phyloP scores from a whole-genome alignment of 1,140 invertebrate species.

The Eriosoma lanigerum region DNA sequence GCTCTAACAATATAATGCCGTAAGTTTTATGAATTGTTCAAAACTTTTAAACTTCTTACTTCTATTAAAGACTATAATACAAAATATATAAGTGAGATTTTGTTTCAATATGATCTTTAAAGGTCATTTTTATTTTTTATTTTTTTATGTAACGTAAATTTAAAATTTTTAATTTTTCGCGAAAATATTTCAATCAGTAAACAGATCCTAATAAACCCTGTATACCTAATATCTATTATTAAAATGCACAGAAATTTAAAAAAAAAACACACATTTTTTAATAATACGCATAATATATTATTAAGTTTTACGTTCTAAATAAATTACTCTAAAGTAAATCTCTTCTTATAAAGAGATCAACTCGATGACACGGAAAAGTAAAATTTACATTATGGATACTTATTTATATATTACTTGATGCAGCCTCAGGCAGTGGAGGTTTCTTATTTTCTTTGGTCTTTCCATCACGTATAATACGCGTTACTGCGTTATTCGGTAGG shows the following conservation, averaged over 20 bases:
- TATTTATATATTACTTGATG: background rate
- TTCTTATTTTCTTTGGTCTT: background rate
- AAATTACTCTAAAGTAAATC: background rate
- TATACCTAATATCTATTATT: too few relatives aligned
- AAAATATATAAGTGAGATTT: background rate
- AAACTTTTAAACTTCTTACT: conserved; percentile 16
- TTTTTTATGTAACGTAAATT: too few relatives aligned
- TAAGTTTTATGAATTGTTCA: conserved; percentile 12
- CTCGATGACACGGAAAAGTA: background rate
- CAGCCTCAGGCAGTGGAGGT: background rate
- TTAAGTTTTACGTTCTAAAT: background rate
- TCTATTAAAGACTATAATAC: background rate
- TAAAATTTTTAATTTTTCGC: too few relatives aligned
- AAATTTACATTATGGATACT: too few relatives aligned
- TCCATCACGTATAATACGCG: background rate
- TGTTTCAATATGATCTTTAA: background rate
- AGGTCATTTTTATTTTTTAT: too few relatives aligned
- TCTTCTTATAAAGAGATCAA: background rate
- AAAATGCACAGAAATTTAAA: too few relatives aligned
- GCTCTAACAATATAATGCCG: background rate
- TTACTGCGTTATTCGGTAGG: too few relatives aligned
- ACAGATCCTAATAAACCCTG: too few relatives aligned
- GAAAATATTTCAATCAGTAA: too few relatives aligned
- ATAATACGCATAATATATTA: too few relatives aligned
- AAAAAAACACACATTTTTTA: too few relatives aligned